Conservation (phyloP, 2,797 vertebrate genomes). For the Urocyon cinereoargenteus region DNA sequence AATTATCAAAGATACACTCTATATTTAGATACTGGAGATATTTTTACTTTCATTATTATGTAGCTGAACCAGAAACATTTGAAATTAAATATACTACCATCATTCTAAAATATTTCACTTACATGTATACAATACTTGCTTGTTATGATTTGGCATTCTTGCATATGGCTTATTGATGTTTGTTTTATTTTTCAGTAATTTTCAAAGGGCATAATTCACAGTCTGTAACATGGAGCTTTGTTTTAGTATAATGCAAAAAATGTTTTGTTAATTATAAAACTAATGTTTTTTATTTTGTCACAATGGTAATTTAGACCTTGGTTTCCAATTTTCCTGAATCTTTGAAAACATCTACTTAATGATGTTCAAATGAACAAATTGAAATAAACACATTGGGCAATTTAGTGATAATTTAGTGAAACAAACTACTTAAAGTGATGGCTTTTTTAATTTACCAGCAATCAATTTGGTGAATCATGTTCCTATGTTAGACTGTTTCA, state of each 20-base stretch:
- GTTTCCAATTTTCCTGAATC: conserved; percentile 36
- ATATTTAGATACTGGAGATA: not conserved
- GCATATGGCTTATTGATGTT: not conserved
- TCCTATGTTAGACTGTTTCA: not conserved
- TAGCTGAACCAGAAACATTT: not conserved
- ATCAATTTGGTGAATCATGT: conserved; percentile 35
- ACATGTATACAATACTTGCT: not conserved
- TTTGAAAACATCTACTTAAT: conserved; percentile 54
- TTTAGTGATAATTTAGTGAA: conserved; percentile 59
- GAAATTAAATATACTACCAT: not conserved
- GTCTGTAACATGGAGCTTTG: not conserved
- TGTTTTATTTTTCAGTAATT: not conserved
- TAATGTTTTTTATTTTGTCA: conserved; percentile 41
- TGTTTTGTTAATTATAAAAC: conserved; percentile 5
- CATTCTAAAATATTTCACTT: not conserved
- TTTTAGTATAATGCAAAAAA: not conserved
- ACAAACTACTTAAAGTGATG: conserved; percentile 45
- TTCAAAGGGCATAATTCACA: not conserved
- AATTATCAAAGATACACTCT: not conserved
- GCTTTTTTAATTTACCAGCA: conserved; percentile 29
- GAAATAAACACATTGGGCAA: conserved; percentile 31
- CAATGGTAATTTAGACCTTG: conserved; percentile 32
- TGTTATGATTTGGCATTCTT: not conserved
- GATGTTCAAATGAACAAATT: not conserved
- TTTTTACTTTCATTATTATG: conserved; percentile 6